These are phyloP conservation scores for Azorinus chamasolen DNA, from an alignment of 2,888 invertebrate genomes.

Conservation along the genomic window DNA sequence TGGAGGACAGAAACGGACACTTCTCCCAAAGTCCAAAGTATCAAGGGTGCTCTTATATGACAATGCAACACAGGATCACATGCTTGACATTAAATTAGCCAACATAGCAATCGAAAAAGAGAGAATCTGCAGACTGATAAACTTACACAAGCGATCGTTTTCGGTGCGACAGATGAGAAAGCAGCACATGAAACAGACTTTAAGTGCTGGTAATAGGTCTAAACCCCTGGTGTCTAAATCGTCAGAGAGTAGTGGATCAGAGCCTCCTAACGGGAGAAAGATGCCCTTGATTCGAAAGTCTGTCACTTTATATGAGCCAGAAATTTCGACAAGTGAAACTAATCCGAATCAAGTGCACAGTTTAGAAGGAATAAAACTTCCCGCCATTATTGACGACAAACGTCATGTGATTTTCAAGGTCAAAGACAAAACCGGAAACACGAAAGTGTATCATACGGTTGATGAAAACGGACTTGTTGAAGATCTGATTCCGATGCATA, in stretches of 20 bases:
- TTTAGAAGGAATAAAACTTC: conserved; percentile 44
- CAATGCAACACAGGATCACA: conserved; percentile 81
- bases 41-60: conserved; percentile 81
- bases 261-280: background rate
- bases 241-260: background rate
- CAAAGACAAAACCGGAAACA: conserved; percentile 65
- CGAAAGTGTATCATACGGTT: conserved; percentile 70
- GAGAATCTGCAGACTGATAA: conserved; percentile 70
- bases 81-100: conserved; percentile 78
- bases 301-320: background rate
- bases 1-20: conserved; percentile 68
- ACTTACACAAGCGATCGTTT: conserved; percentile 74
- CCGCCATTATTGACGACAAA: conserved; percentile 41
- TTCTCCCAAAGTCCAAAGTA: conserved; percentile 77
- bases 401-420: conserved; percentile 70
- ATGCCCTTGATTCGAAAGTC: background rate
- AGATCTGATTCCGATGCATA: conserved; percentile 64
- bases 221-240: background rate
- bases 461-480: conserved; percentile 58
- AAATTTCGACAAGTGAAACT: background rate
- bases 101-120: conserved; percentile 72
- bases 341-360: background rate
- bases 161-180: conserved; percentile 61
- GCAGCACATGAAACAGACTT: conserved; percentile 41
- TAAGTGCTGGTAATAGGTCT: conserved; percentile 12